phyloP scores from a whole-genome alignment of 2,888 invertebrate species.

The Sphaerophoria rueppellii region DNA sequence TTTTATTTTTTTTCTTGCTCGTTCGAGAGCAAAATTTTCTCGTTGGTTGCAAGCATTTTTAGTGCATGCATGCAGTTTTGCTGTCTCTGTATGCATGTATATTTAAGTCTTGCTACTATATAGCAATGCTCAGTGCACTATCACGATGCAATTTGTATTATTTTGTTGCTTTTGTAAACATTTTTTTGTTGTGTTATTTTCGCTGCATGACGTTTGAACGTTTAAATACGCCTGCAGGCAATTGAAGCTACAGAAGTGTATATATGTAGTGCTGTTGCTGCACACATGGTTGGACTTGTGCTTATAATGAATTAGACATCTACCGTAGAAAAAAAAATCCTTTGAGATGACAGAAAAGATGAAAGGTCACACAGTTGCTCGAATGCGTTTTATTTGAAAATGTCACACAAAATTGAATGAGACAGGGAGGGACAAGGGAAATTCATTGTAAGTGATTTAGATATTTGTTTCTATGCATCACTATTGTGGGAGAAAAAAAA shows the following conservation, averaged over 20 bases:
- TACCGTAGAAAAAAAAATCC: conserved; percentile 35
- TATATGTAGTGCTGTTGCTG: conserved; percentile 30
- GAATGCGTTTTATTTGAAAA: conserved; percentile 60
- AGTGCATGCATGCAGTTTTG: conserved; percentile 38
- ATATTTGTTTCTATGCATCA: conserved; percentile 21
- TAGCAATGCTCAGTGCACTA: conserved; percentile 39
- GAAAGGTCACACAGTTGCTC: conserved; percentile 65
- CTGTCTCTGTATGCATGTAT: conserved; percentile 32
- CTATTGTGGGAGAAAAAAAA: not conserved
- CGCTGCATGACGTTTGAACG: conserved; percentile 45
- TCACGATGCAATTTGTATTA: conserved; percentile 38
- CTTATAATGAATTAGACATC: conserved; percentile 65
- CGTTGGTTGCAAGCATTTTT: conserved; percentile 45
- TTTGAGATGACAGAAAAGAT: conserved; percentile 51
- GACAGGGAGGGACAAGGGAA: conserved; percentile 7
- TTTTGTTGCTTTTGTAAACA: conserved; percentile 13
- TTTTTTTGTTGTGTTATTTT: conserved; percentile 21
- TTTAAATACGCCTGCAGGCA: conserved; percentile 51
- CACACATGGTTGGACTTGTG: conserved; percentile 60
- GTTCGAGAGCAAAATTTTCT: conserved; percentile 59
- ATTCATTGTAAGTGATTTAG: conserved; percentile 58
- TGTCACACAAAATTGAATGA: conserved; percentile 45
- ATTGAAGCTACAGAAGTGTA: conserved; percentile 62
- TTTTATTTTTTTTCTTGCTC: conserved; percentile 34
- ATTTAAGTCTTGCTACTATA: conserved; percentile 23